Evolutionary conservation across 2,797 vertebrate genomes (phyloP).

Genomic region (Lagorchestes hirsutus): DNA sequence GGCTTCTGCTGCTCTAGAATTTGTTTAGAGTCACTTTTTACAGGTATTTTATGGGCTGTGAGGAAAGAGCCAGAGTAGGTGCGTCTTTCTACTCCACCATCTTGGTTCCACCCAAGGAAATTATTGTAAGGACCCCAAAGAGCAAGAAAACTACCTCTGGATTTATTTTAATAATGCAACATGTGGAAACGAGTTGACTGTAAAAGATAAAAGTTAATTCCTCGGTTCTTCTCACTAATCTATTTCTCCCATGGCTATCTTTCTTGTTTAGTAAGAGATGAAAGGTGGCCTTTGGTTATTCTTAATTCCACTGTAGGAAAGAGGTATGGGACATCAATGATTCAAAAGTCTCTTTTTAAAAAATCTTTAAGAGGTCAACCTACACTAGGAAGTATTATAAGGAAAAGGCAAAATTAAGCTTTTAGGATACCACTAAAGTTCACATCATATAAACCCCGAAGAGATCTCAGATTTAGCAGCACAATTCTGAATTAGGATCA

Average conservation of each 20-base stretch:
- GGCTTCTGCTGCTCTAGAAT: too few species aligned
- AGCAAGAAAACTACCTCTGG: background rate
- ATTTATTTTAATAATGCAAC: background rate
- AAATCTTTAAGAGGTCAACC: background rate
- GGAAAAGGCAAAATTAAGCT: background rate
- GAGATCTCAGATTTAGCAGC: background rate
- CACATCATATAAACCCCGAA: background rate
- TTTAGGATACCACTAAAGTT: background rate
- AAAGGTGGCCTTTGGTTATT: background rate
- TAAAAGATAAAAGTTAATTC: background rate
- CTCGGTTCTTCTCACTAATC: slow-evolving; percentile 4
- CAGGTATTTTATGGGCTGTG: too few species aligned
- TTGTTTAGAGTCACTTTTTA: too few species aligned
- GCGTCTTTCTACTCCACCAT: too few species aligned
- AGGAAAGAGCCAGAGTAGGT: too few species aligned
- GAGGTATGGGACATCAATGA: background rate
- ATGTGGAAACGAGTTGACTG: background rate
- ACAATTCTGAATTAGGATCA: background rate
- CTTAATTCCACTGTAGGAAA: background rate
- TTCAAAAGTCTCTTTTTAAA: background rate
- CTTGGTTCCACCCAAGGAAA: background rate
- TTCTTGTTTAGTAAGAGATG: slow-evolving; percentile 38
- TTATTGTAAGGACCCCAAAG: background rate
- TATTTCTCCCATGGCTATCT: slow-evolving; percentile 15
- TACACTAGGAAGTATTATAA: background rate